Evolutionary conservation across 1,140 invertebrate species (phyloP).

Genomic region (Apocrypta bakeri): DNA sequence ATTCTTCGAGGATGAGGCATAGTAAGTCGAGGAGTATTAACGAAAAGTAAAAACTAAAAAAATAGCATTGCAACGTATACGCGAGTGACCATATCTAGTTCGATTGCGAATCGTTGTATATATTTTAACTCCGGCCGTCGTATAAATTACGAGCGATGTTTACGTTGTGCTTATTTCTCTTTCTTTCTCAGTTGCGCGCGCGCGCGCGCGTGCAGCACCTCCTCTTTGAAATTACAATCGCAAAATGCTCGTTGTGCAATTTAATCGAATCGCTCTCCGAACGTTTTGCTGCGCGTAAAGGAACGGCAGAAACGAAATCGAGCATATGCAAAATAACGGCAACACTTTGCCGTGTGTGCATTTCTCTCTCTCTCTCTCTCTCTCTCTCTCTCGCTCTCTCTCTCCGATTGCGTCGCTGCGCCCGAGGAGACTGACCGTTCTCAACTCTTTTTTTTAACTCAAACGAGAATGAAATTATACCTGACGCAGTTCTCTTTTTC

Average conservation of each 20-base stretch:
- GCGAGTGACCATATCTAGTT: conserved; percentile 1
- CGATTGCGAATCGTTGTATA: background rate
- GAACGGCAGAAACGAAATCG: conserved; percentile 13
- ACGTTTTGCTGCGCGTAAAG: background rate
- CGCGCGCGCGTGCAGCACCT: background rate
- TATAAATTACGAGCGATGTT: conserved; percentile 10
- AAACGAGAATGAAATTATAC: background rate
- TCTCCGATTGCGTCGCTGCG: background rate
- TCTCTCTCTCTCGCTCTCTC: background rate
- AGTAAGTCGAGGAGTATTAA: background rate
- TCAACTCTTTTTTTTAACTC: background rate
- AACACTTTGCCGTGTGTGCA: background rate
- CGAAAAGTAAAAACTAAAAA: background rate
- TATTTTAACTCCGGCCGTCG: background rate
- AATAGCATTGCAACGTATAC: background rate
- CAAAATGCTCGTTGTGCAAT: conserved; percentile 6
- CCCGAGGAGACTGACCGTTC: conserved; percentile 27
- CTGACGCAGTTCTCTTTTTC: background rate
- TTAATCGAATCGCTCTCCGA: background rate
- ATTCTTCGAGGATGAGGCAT: background rate
- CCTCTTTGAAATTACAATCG: conserved; percentile 14
- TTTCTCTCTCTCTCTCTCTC: too few species aligned
- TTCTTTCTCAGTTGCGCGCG: too few species aligned
- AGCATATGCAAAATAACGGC: conserved; percentile 10
- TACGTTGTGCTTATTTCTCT: background rate